phyloP scores from a whole-genome alignment of 2,888 invertebrate genomes.

The Gryllus longicercus region DNA sequence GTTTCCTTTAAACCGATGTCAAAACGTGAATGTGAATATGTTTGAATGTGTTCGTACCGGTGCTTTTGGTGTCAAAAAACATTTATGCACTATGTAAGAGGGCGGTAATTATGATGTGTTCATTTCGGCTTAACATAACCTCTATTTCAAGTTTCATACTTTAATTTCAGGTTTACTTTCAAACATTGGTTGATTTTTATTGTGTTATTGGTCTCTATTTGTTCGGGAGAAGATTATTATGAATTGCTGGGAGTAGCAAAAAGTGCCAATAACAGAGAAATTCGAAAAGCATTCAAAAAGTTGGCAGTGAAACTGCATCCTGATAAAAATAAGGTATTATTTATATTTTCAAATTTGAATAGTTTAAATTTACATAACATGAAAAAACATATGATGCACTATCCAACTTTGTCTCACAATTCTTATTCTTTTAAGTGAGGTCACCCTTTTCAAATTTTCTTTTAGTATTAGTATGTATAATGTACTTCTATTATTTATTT shows the following conservation, averaged over 20 bases:
- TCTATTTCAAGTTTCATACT: neutral
- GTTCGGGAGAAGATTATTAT: conserved; percentile 56
- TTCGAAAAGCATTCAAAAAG: conserved; percentile 74
- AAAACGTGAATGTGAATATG: too few relatives aligned
- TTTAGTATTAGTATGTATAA: too few relatives aligned
- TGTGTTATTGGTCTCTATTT: neutral
- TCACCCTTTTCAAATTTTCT: too few relatives aligned
- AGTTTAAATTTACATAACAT: too few relatives aligned
- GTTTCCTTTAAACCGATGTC: too few relatives aligned
- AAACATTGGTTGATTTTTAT: neutral
- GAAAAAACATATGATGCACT: neutral
- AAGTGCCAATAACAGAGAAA: conserved; percentile 65
- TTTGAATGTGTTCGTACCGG: too few relatives aligned
- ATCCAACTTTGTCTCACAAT: neutral
- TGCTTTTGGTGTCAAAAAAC: too few relatives aligned
- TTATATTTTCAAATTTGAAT: conserved; percentile 37
- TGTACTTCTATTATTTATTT: too few relatives aligned
- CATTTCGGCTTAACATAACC: neutral
- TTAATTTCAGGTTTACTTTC: neutral
- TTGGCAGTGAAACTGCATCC: conserved; percentile 71
- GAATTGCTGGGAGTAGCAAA: conserved; percentile 63
- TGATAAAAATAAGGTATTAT: conserved; percentile 64
- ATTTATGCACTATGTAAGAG: neutral
- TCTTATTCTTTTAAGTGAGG: neutral
- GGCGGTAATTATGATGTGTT: neutral